Evolutionary conservation across 2,888 invertebrate species (phyloP).

Genomic region (Rhimphoctona megacephalus): DNA sequence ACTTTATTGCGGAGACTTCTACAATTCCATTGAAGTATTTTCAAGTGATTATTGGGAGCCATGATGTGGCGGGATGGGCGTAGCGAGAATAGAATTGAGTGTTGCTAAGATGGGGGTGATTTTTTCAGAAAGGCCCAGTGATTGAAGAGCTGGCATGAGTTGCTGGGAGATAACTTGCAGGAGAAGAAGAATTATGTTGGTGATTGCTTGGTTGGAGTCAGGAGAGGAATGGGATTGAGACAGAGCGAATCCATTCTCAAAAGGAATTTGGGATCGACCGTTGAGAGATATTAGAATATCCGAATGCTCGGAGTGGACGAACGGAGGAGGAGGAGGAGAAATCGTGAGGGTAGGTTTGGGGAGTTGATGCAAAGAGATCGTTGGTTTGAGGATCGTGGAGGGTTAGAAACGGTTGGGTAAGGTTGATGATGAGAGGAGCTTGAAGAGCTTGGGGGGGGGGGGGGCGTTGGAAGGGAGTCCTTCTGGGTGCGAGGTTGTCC

Average conservation of each 20-base stretch:
- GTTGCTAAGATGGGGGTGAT: too few relatives aligned
- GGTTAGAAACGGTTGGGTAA: background rate
- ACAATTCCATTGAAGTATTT: slow-evolving; percentile 50
- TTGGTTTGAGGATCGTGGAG: background rate
- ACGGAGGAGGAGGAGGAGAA: background rate
- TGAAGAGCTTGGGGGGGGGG: background rate
- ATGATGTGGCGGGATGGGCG: background rate
- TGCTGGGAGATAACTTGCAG: slow-evolving; percentile 25
- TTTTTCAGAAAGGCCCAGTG: slow-evolving; percentile 9
- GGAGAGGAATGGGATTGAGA: background rate
- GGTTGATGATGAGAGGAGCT: background rate
- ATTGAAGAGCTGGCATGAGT: slow-evolving; percentile 17
- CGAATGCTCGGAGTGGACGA: background rate
- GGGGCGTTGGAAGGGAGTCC: background rate
- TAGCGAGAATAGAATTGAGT: too few relatives aligned
- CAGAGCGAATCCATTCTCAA: background rate
- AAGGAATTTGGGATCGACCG: background rate
- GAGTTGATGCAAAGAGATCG: background rate
- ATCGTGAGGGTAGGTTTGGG: background rate
- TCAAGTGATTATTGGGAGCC: background rate
- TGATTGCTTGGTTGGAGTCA: background rate
- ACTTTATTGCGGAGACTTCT: slow-evolving; percentile 27
- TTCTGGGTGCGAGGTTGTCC: background rate
- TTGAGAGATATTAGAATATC: background rate
- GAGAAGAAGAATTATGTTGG: background rate